A percentile compares a stretch with the other conserved stretches of the same genome.
phyloP scores from a whole-genome alignment of 2,797 vertebrate species.

The Anableps anableps region DNA sequence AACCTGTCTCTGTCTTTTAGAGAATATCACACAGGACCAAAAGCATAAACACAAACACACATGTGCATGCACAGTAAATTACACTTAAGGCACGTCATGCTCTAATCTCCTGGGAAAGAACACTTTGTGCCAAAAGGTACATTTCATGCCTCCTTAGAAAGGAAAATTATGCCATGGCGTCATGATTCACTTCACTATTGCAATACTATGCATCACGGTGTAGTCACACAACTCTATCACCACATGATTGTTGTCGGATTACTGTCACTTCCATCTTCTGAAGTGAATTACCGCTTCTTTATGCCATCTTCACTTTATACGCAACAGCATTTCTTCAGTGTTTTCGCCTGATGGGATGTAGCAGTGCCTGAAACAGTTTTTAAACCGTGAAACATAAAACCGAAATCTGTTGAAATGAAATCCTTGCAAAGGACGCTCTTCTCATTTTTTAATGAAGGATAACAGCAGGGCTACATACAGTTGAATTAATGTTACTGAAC shows the following conservation, averaged over 20 bases:
- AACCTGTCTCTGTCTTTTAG: constrained; percentile 69
- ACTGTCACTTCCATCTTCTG: constrained; percentile 49
- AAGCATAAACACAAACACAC: constrained; percentile 67
- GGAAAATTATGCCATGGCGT: constrained; percentile 39
- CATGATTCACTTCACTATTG: constrained; percentile 45
- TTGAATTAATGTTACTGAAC: constrained; percentile 18
- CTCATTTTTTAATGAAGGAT: constrained; percentile 2
- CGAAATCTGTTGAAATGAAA: constrained; percentile 49
- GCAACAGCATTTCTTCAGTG: constrained; percentile 27
- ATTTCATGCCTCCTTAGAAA: constrained; percentile 53
- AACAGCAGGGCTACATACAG: neutral
- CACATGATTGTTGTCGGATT: constrained; percentile 41
- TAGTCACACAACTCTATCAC: constrained; percentile 52
- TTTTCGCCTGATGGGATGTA: constrained; percentile 32
- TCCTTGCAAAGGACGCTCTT: constrained; percentile 13
- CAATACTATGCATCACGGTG: constrained; percentile 41
- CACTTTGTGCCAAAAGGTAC: constrained; percentile 60
- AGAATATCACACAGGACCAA: constrained; percentile 59
- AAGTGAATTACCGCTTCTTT: constrained; percentile 61
- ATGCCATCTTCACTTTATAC: constrained; percentile 42
- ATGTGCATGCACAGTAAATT: constrained; percentile 33
- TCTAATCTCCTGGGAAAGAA: constrained; percentile 62
- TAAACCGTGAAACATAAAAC: constrained; percentile 27
- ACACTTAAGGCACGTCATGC: constrained; percentile 49
- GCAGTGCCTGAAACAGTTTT: constrained; percentile 32